Evolutionary conservation across 2,888 invertebrate genomes (phyloP).

Genomic region (Gortyna flavago): DNA sequence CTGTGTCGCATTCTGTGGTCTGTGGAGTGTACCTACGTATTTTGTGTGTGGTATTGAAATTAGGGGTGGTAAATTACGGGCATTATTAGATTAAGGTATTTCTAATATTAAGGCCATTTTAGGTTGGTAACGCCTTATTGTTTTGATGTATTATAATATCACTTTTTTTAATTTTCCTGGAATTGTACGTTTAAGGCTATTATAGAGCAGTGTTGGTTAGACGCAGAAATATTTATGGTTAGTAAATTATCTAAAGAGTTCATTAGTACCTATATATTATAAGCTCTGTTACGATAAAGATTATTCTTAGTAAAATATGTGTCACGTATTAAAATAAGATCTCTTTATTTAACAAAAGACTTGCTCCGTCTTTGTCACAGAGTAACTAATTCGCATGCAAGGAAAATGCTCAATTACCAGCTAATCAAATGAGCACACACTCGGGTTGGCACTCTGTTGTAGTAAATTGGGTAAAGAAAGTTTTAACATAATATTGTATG

Average conservation of each 20-base stretch:
- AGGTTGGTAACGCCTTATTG: not conserved
- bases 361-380: not conserved
- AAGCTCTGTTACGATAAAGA: not conserved
- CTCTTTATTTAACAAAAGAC: not conserved
- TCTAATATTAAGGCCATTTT: not conserved
- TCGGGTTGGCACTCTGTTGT: slow-evolving; percentile 15
- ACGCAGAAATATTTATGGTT: not conserved
- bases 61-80: slow-evolving; percentile 8
- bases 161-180: not conserved
- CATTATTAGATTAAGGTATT: slow-evolving; percentile 2
- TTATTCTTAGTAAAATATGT: not conserved
- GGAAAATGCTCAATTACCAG: slow-evolving; percentile 10
- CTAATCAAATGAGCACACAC: slow-evolving; percentile 41
- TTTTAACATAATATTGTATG: not conserved
- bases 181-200: not conserved
- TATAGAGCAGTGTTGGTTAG: not conserved
- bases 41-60: slow-evolving; percentile 11
- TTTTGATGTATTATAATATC: not conserved
- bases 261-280: not conserved
- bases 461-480: not conserved
- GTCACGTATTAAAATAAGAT: not conserved
- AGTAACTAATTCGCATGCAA: slow-evolving; percentile 8
- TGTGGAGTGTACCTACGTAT: slow-evolving; percentile 18
- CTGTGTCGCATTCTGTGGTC: slow-evolving; percentile 32
- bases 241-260: not conserved